Evolutionary conservation across 2,797 vertebrate genomes (phyloP).

Genomic region (Gymnoscopelus braueri): DNA sequence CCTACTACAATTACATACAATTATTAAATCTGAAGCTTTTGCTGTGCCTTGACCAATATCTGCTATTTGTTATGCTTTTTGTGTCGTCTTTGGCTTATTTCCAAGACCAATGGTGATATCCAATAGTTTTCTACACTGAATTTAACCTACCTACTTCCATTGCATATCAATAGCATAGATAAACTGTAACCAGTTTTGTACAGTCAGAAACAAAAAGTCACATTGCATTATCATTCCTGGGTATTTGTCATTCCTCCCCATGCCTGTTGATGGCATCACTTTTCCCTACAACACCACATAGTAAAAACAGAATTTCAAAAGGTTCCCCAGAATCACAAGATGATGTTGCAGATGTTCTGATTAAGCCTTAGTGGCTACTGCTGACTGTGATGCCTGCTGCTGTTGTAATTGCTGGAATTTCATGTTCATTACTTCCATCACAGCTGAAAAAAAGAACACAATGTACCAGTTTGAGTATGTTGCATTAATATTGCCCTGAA

Average conservation of each 20-base stretch:
- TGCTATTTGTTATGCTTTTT: too few species aligned
- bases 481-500: not conserved
- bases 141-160: not conserved
- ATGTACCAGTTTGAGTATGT: not conserved
- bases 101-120: too few species aligned
- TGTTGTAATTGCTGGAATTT: slow-evolving; percentile 91
- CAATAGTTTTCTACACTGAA: not conserved
- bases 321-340: not conserved
- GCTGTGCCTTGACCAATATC: too few species aligned
- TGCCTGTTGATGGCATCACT: not conserved
- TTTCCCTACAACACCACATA: slow-evolving; percentile 12
- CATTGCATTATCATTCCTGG: not conserved
- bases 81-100: too few species aligned
- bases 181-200: not conserved
- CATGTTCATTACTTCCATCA: slow-evolving; percentile 91
- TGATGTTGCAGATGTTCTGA: slow-evolving; percentile 16
- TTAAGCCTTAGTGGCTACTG: slow-evolving; percentile 84
- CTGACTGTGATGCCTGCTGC: slow-evolving; percentile 82
- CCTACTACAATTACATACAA: not conserved
- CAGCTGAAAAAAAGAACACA: slow-evolving; percentile 79
- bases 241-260: not conserved
- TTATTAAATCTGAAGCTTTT: not conserved
- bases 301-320: slow-evolving; percentile 29
- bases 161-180: not conserved
- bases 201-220: not conserved